A percentile compares a stretch with the other conserved stretches of the same genome.
These are phyloP conservation scores for Anguilla japonica DNA, from an alignment of 2,113 vertebrate genomes.

Conservation along the genomic window DNA sequence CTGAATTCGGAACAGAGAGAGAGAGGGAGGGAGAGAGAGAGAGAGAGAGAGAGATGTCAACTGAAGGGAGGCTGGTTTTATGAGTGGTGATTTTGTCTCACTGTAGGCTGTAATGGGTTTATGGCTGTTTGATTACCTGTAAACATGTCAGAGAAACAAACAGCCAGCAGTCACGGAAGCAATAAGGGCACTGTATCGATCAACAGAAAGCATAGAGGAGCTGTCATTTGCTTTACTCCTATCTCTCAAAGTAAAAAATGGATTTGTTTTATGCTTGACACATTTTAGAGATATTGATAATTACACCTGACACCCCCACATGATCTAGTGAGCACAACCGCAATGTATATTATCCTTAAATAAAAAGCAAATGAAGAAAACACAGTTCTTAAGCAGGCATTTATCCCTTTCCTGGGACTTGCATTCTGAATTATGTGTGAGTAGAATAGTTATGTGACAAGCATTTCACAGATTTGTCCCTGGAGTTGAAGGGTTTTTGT, in stretches of 20 bases:
- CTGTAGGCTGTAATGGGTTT: background rate
- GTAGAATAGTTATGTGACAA: background rate
- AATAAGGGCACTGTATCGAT: constrained; percentile 1
- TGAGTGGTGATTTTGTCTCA: background rate
- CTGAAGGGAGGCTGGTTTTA: constrained; percentile 1
- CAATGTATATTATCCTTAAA: background rate
- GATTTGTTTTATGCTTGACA: background rate
- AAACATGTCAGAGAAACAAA: constrained; percentile 18
- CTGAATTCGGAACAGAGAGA: no score
- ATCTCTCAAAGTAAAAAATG: background rate
- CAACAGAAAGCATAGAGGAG: background rate
- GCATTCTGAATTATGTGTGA: background rate
- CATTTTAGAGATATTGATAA: background rate
- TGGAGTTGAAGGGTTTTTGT: background rate
- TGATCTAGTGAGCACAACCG: background rate
- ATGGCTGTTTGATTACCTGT: constrained; percentile 17
- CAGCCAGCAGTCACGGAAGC: constrained; percentile 1
- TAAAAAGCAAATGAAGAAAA: background rate
- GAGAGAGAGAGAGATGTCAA: background rate
- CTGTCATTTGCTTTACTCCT: background rate
- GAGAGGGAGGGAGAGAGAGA: background rate
- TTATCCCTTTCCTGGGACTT: background rate
- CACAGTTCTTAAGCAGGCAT: background rate
- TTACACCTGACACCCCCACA: background rate
- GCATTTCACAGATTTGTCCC: background rate